Conservation (phyloP, 92 coral and sea anemone genomes). For the Phenganax subtilis region DNA sequence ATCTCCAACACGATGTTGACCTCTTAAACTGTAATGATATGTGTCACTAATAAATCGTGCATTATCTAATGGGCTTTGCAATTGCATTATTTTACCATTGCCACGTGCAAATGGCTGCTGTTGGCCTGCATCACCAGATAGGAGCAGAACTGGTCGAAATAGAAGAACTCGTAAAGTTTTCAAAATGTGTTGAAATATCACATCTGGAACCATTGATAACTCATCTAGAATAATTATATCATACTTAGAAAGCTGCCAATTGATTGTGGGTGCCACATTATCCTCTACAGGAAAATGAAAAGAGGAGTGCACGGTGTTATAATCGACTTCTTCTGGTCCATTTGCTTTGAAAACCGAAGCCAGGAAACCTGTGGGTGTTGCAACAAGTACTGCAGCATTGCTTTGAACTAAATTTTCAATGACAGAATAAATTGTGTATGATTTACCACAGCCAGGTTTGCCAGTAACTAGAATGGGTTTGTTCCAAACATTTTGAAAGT, state of each 20-base stretch:
- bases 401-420: not conserved
- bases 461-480: not conserved
- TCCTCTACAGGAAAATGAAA: too few relatives aligned
- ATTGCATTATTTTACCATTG: not conserved
- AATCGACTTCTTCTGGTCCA: too few relatives aligned
- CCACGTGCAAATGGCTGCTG: not conserved
- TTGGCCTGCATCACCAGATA: not conserved
- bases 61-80: not conserved
- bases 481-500: too few relatives aligned
- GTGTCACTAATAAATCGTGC: not conserved
- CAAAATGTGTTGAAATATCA: not conserved
- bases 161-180: not conserved
- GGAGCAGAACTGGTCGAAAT: not conserved
- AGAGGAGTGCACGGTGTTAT: too few relatives aligned
- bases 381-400: not conserved
- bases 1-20: too few relatives aligned
- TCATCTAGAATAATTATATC: not conserved
- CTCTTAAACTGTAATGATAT: not conserved
- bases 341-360: not conserved
- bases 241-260: not conserved
- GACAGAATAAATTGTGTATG: not conserved
- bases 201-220: not conserved
- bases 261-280: too few relatives aligned
- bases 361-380: constrained; percentile 6
- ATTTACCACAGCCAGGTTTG: constrained; percentile 10